A percentile compares a stretch with the other conserved stretches of the same genome.
phyloP scores from a whole-genome alignment of 64 coral and sea anemone species.

The Astreopora myriophthalma region DNA sequence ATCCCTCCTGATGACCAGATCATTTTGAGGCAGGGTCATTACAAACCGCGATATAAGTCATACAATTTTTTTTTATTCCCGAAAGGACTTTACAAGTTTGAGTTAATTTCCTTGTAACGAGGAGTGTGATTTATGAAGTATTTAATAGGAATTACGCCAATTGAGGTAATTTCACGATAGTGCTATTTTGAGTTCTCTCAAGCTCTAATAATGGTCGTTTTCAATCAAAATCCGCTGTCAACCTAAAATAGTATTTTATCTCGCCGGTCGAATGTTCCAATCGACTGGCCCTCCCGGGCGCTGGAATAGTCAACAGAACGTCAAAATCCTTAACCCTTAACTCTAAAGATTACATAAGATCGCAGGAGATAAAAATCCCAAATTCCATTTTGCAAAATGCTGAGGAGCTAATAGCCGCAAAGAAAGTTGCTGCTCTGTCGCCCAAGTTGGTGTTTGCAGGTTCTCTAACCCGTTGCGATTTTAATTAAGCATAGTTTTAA shows the following conservation, averaged over 20 bases:
- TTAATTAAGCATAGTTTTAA: background rate
- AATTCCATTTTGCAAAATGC: constrained; percentile 10
- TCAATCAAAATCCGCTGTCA: background rate
- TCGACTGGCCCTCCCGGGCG: background rate
- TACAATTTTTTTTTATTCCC: too few species aligned
- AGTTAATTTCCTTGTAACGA: background rate
- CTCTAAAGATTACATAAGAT: background rate
- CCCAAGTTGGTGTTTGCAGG: background rate
- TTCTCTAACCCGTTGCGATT: background rate
- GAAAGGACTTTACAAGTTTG: background rate
- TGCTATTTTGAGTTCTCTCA: background rate
- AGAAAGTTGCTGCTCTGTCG: background rate
- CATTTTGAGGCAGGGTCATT: background rate
- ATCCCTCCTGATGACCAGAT: background rate
- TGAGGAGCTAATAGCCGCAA: background rate
- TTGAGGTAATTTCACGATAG: background rate
- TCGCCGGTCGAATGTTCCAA: background rate
- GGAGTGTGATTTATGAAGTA: background rate
- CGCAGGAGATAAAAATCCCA: background rate
- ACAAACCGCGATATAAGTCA: too few species aligned
- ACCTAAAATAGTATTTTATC: background rate
- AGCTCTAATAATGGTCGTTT: background rate
- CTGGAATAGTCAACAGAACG: background rate
- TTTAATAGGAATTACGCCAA: background rate
- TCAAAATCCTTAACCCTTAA: background rate